Percentiles rank a stretch among this genome's conserved stretches.
These are phyloP conservation scores for Pristionchus pacificus DNA, from an alignment of 1,140 invertebrate species.

Conservation along the genomic window DNA sequence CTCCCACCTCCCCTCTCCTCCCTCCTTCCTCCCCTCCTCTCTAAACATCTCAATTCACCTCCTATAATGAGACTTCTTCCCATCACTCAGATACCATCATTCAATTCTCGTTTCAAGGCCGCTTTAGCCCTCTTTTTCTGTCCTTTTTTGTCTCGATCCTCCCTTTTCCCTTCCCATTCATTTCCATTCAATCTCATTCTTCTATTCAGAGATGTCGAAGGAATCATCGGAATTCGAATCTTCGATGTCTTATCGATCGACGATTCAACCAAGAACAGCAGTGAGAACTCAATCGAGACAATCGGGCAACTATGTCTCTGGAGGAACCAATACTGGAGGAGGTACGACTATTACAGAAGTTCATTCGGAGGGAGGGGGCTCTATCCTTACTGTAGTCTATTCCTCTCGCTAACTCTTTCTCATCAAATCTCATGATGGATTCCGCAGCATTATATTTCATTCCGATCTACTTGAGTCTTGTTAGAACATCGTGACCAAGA, in stretches of 20 bases:
- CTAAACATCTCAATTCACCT: background rate
- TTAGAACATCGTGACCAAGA: too few species aligned
- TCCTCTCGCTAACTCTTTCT: too few species aligned
- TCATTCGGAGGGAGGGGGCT: too few species aligned
- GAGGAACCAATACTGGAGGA: slow-evolving; percentile 37
- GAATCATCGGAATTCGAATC: slow-evolving; percentile 32
- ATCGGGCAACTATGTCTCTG: slow-evolving; percentile 40
- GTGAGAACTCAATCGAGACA: slow-evolving; percentile 49
- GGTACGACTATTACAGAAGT: too few species aligned
- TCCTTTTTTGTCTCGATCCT: background rate
- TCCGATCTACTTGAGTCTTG: too few species aligned
- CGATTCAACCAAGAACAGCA: slow-evolving; percentile 55
- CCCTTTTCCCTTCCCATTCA: slow-evolving; percentile 1
- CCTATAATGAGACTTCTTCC: background rate
- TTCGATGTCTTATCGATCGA: slow-evolving; percentile 51
- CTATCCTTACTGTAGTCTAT: too few species aligned
- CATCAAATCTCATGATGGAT: too few species aligned
- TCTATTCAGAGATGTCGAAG: slow-evolving; percentile 10
- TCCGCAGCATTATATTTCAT: too few species aligned
- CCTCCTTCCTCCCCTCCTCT: background rate
- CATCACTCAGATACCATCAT: background rate
- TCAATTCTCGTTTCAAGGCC: background rate
- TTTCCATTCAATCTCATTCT: slow-evolving; percentile 16
- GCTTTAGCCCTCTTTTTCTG: background rate
- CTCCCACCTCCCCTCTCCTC: background rate